Percentiles rank a stretch among this genome's conserved stretches.
Evolutionary conservation across 2,113 vertebrate species (phyloP).

Genomic region (Ictalurus punctatus): DNA sequence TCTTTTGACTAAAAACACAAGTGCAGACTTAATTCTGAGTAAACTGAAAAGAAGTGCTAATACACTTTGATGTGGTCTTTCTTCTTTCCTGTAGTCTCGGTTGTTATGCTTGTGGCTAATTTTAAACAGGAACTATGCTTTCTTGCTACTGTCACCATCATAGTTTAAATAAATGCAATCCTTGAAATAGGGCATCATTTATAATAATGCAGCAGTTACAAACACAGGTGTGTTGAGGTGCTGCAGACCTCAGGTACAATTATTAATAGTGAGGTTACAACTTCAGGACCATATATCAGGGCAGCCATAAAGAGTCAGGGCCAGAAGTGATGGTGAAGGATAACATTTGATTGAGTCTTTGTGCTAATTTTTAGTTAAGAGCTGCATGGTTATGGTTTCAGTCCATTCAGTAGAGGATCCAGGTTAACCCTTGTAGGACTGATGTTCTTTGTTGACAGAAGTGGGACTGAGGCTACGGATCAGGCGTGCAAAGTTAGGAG

Average conservation of each 20-base stretch:
- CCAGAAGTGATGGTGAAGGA: neutral
- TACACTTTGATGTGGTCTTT: neutral
- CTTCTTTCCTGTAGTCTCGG: neutral
- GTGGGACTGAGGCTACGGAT: neutral
- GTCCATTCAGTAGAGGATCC: neutral
- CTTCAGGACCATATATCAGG: neutral
- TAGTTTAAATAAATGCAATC: neutral
- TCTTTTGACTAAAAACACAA: neutral
- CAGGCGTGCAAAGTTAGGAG: neutral
- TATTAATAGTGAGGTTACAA: neutral
- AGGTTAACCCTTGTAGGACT: neutral
- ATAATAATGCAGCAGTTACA: neutral
- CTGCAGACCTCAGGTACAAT: neutral
- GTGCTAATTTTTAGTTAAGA: neutral
- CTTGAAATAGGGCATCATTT: neutral
- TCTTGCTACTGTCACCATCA: neutral
- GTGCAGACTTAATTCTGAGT: neutral
- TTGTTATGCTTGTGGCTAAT: neutral
- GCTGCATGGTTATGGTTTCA: neutral
- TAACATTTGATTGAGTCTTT: neutral
- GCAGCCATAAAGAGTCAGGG: neutral
- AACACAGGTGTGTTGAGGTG: neutral
- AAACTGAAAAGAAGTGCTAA: neutral
- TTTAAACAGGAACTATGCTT: neutral
- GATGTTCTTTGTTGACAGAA: neutral